Percentiles rank a stretch among this genome's conserved stretches.
Conservation (phyloP, 2,888 invertebrate species). For the Eilema sororculum region DNA sequence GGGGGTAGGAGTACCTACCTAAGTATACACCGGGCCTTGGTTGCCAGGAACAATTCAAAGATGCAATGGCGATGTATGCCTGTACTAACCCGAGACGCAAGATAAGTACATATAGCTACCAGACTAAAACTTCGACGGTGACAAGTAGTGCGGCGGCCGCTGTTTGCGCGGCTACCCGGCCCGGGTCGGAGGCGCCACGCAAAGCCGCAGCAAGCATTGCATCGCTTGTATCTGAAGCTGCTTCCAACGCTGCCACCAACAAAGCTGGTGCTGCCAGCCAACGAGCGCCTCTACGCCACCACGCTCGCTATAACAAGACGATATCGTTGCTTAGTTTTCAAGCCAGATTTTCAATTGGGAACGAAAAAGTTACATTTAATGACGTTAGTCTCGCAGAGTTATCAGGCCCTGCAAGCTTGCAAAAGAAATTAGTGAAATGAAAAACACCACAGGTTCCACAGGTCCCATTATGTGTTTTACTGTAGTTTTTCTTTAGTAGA, state of each 20-base stretch:
- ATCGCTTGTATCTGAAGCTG: conserved; percentile 78
- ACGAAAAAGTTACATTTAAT: not conserved
- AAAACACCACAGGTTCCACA: too few relatives aligned
- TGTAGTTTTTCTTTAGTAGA: too few relatives aligned
- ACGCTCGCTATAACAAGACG: conserved; percentile 66
- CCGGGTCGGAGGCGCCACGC: conserved; percentile 67
- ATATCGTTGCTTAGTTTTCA: not conserved
- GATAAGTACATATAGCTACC: conserved; percentile 54
- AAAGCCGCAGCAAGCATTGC: conserved; percentile 73
- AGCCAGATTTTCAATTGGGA: too few relatives aligned
- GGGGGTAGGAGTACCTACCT: not conserved
- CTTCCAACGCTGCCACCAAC: conserved; percentile 76
- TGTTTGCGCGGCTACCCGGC: conserved; percentile 61
- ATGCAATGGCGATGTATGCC: too few relatives aligned
- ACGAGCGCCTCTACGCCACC: conserved; percentile 80
- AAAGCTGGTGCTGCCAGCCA: conserved; percentile 81
- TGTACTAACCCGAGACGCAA: too few relatives aligned
- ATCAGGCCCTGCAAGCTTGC: too few relatives aligned
- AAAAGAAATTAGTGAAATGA: too few relatives aligned
- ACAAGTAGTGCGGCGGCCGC: conserved; percentile 71
- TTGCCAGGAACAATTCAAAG: not conserved
- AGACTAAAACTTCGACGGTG: conserved; percentile 79
- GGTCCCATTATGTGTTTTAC: too few relatives aligned
- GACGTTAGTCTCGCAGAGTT: not conserved
- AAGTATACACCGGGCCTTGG: not conserved